phyloP scores from a whole-genome alignment of 2,888 invertebrate genomes.

The Epinotia ramella region DNA sequence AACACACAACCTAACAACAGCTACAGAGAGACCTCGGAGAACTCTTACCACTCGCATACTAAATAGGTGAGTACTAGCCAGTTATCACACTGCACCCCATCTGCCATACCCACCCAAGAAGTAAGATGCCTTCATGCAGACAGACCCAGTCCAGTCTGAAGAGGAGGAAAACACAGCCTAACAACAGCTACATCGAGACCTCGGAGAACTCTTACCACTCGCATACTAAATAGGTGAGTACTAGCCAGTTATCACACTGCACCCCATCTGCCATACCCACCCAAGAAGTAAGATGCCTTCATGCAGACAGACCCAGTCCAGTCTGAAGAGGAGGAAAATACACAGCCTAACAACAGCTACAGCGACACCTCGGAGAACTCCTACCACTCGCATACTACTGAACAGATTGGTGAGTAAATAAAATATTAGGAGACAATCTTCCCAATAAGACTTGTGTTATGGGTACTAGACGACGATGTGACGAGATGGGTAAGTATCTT shows the following conservation, averaged over 20 bases:
- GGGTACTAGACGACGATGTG: too few species aligned
- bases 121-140: conserved; percentile 81
- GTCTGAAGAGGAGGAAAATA: conserved; percentile 68
- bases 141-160: conserved; percentile 71
- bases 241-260: too few species aligned
- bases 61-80: too few species aligned
- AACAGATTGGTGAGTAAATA: neutral
- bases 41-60: conserved; percentile 33
- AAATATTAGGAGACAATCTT: neutral
- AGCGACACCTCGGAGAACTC: conserved; percentile 53
- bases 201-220: conserved; percentile 41
- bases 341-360: conserved; percentile 65
- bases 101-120: conserved; percentile 65
- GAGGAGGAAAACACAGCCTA: conserved; percentile 67
- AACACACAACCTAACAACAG: conserved; percentile 63
- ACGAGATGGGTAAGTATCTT: too few species aligned
- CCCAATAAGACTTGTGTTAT: too few species aligned
- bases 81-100: too few species aligned
- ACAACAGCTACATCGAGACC: conserved; percentile 65
- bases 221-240: conserved; percentile 18
- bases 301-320: conserved; percentile 80
- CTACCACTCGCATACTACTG: conserved; percentile 30
- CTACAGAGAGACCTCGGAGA: conserved; percentile 57
- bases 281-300: conserved; percentile 77
- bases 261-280: conserved; percentile 54